Evolutionary conservation across 2,888 invertebrate genomes (phyloP).

Genomic region (Lasioglossum figueresi): DNA sequence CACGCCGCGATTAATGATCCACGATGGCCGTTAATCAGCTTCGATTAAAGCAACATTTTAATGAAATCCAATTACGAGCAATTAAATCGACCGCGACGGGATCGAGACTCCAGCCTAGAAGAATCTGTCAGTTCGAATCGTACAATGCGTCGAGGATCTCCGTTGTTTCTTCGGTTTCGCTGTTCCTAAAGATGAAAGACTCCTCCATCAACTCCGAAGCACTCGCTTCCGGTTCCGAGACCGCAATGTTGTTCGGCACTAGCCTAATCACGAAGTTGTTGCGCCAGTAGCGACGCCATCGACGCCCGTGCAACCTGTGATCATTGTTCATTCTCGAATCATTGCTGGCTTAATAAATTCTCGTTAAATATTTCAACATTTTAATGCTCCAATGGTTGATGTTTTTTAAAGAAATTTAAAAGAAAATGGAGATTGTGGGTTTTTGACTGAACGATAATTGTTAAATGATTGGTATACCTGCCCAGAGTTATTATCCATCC

Average conservation of each 20-base stretch:
- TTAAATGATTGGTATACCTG: slow-evolving; percentile 72
- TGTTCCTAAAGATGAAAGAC: not conserved
- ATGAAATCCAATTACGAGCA: slow-evolving; percentile 73
- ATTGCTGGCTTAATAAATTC: not conserved
- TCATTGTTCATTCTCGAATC: not conserved
- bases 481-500: slow-evolving; percentile 81
- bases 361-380: not conserved
- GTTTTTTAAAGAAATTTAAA: not conserved
- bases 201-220: slow-evolving; percentile 14
- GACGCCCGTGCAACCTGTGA: slow-evolving; percentile 78
- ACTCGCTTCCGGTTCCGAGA: not conserved
- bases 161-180: slow-evolving; percentile 21
- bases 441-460: not conserved
- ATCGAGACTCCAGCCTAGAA: not conserved
- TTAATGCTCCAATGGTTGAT: not conserved
- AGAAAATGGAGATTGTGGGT: not conserved
- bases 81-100: slow-evolving; percentile 40
- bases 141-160: not conserved
- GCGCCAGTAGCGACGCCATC: slow-evolving; percentile 81
- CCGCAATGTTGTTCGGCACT: slow-evolving; percentile 69
- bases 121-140: slow-evolving; percentile 1
- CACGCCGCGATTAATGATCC: slow-evolving; percentile 38
- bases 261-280: slow-evolving; percentile 80
- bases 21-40: slow-evolving; percentile 58
- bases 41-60: slow-evolving; percentile 74